Evolutionary conservation across 2,888 invertebrate species (phyloP), one percentile per base, ranked within the genome.

Genomic region (Drosophila acutilabella): DNA sequence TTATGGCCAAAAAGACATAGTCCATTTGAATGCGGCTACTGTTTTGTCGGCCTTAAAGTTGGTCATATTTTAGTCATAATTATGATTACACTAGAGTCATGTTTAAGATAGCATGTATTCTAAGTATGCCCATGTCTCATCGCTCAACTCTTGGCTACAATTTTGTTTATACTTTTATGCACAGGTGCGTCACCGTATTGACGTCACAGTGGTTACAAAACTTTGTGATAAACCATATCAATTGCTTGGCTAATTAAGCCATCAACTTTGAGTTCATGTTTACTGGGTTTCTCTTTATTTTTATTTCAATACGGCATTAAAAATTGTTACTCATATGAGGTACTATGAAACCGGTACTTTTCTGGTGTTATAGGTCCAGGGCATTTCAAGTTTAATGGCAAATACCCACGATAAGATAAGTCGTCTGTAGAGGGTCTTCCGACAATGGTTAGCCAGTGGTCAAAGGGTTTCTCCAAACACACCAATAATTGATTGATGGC

Each of bases 121-220:
- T n/a, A 50, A 50, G 36, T 36, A 20, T 40, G 4, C 23, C 3
- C 26, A 16, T 74, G 53, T 45, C 48, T 36, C 62, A 56, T 48
- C 38, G 53, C 58, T 82, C 83, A 71, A 66, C 66, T 54, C 80
- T 78, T 80, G 80, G 40, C 80, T 85, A 78, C 78, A 50, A 60
- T 33, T 36, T 57, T 2, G 30, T 30, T 30, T 7, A 30, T 30
- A 8, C 8, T 30, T 30, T 30, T 44, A 41, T n/a, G 4, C 4
- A 4, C 20, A 57, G 41, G 42, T 84, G 81, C 71, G 81, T 82
- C 81, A 80, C 59, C 38, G 44, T 13, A 42, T 56, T 56, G 71
- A 84, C 82, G 81, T 82, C 86, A 80, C 62, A 56, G 38, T 30
- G 30, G 33, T 71, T 64, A 70, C 61, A 60, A 11, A 59, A 13